These are phyloP conservation scores for Tineola bisselliella DNA, from an alignment of 2,888 invertebrate genomes.

Conservation along the genomic window DNA sequence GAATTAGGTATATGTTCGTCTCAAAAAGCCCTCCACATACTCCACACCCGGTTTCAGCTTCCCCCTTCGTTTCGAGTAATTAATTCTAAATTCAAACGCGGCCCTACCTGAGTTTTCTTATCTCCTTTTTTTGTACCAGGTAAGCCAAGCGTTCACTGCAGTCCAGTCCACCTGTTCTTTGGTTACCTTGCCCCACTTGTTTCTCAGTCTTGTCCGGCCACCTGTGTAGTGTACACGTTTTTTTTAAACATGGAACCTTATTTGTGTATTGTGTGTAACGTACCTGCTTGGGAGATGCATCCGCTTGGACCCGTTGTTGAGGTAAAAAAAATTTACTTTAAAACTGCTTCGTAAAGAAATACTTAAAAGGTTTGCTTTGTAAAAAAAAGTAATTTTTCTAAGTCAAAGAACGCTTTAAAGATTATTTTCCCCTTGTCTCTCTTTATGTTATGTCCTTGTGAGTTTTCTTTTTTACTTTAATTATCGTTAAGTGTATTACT, in stretches of 20 bases:
- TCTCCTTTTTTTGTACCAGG: constrained; percentile 36
- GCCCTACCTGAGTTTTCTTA: constrained; percentile 33
- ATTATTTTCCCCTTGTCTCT: not conserved
- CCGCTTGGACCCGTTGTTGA: not conserved
- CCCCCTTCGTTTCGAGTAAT: constrained; percentile 30
- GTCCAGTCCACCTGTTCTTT: constrained; percentile 38
- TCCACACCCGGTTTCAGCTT: not conserved
- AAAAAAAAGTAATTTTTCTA: not conserved
- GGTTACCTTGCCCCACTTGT: constrained; percentile 22
- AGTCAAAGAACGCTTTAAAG: constrained; percentile 1
- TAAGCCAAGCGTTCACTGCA: constrained; percentile 36
- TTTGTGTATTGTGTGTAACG: constrained; percentile 8
- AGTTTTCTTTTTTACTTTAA: not conserved
- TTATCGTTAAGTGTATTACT: not conserved
- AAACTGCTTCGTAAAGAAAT: not conserved
- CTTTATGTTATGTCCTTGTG: not conserved
- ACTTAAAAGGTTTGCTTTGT: not conserved
- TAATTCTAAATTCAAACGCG: constrained; percentile 28
- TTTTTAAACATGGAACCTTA: constrained; percentile 19
- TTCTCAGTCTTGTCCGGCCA: constrained; percentile 47
- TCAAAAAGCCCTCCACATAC: not conserved
- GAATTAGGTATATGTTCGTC: too few relatives aligned
- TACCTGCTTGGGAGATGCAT: constrained; percentile 4
- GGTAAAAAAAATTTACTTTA: not conserved
- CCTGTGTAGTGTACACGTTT: constrained; percentile 49